phyloP scores from a whole-genome alignment of 2,113 vertebrate species.

The Cynocephalus volans region DNA sequence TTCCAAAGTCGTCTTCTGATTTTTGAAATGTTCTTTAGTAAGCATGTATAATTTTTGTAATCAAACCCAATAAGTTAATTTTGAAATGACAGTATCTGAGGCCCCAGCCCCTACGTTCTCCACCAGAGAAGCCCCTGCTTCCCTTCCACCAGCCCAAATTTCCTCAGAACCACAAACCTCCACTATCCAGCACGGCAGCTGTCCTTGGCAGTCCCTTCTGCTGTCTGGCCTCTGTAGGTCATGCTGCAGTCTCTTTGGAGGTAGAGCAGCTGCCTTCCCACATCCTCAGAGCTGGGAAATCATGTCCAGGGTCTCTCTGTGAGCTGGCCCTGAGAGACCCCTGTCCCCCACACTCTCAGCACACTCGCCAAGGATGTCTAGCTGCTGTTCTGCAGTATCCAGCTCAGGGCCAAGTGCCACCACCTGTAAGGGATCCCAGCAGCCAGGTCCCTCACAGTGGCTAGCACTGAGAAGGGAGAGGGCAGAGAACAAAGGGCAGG shows the following conservation, averaged over 20 bases:
- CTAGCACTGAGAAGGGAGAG: slow-evolving; percentile 85
- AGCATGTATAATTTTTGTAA: neutral
- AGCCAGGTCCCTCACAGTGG: slow-evolving; percentile 89
- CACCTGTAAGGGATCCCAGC: slow-evolving; percentile 85
- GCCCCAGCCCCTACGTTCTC: neutral
- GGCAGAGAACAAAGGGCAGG: neutral
- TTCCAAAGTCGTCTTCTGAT: neutral
- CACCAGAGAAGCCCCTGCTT: neutral
- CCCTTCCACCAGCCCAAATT: neutral
- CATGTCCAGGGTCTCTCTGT: neutral
- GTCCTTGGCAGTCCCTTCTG: neutral
- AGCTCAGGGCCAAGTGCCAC: slow-evolving; percentile 86
- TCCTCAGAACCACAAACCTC: neutral
- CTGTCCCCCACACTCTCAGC: neutral
- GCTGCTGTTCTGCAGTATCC: slow-evolving; percentile 88
- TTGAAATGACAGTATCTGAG: neutral
- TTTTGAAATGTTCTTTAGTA: slow-evolving; percentile 11
- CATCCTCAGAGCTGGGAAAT: neutral
- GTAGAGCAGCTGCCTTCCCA: neutral
- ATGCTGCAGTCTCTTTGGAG: neutral
- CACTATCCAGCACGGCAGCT: neutral
- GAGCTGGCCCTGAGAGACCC: neutral
- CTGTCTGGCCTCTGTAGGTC: neutral
- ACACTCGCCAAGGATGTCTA: slow-evolving; percentile 86
- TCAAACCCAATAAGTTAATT: neutral